phyloP scores from a whole-genome alignment of 2,113 vertebrate genomes.

The Nyctereutes procyonoides region DNA sequence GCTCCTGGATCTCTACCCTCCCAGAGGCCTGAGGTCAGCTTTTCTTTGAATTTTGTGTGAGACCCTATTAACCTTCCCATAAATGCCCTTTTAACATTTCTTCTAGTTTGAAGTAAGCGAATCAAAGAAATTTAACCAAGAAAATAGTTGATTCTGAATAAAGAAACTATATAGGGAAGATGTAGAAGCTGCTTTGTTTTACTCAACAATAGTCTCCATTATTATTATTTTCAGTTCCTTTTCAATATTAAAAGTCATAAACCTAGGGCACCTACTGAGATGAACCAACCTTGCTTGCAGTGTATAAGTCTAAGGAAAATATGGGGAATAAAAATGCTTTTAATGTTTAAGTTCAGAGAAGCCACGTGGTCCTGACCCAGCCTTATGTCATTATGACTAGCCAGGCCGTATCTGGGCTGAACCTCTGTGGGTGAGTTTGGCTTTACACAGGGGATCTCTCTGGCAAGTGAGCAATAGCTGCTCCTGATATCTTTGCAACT shows the following conservation, averaged over 20 bases:
- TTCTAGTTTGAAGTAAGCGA: neutral
- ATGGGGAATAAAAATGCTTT: neutral
- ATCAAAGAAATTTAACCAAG: neutral
- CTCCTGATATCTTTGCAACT: neutral
- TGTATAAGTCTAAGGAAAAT: neutral
- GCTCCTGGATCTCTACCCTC: neutral
- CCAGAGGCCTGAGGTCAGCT: neutral
- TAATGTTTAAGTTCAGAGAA: neutral
- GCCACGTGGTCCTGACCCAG: neutral
- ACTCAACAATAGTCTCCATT: neutral
- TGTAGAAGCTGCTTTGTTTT: neutral
- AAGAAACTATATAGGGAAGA: neutral
- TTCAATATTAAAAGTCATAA: slow-evolving; percentile 14
- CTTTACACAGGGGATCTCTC: neutral
- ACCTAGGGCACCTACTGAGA: neutral
- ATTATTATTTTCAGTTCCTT: neutral
- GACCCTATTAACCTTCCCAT: neutral
- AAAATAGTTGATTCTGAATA: neutral
- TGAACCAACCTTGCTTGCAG: neutral
- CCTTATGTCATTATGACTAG: neutral
- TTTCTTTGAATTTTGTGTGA: neutral
- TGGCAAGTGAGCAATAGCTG: neutral
- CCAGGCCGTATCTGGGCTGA: neutral
- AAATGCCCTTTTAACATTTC: neutral
- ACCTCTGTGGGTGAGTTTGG: neutral